A percentile compares a stretch with the other conserved stretches of the same genome.
phyloP scores from a whole-genome alignment of 1,140 invertebrate species.

The Bombus impatiens region DNA sequence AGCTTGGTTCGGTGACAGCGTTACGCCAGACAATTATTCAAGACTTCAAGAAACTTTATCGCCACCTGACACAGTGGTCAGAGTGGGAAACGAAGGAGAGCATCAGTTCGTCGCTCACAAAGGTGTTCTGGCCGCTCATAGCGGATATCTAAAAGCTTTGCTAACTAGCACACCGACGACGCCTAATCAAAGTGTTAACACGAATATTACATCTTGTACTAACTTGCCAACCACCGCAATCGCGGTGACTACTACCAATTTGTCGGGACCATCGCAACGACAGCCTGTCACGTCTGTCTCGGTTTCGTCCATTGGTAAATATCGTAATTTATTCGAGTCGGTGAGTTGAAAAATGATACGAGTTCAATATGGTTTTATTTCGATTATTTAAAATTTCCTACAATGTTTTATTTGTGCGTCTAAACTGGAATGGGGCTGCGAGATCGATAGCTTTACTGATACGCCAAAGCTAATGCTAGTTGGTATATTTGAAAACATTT shows the following conservation, averaged over 20 bases:
- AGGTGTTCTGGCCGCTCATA: slow-evolving; percentile 86
- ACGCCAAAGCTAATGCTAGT: too few species aligned
- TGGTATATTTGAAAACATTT: too few species aligned
- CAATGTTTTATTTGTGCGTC: too few species aligned
- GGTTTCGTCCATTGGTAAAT: slow-evolving; percentile 80
- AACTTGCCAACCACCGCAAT: slow-evolving; percentile 29
- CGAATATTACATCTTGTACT: slow-evolving; percentile 9
- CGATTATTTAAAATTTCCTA: too few species aligned
- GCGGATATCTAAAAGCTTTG: slow-evolving; percentile 84
- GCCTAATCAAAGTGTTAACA: slow-evolving; percentile 21
- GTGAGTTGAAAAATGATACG: too few species aligned
- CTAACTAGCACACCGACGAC: slow-evolving; percentile 47
- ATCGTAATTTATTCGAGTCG: slow-evolving; percentile 6
- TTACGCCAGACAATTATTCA: slow-evolving; percentile 70
- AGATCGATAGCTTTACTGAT: too few species aligned
- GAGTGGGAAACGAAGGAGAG: slow-evolving; percentile 85
- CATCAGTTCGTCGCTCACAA: slow-evolving; percentile 87
- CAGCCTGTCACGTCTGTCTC: slow-evolving; percentile 75
- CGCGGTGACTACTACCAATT: slow-evolving; percentile 33
- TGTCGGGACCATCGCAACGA: slow-evolving; percentile 39
- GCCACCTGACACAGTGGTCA: slow-evolving; percentile 85
- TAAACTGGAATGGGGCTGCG: too few species aligned
- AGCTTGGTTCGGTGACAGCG: slow-evolving; percentile 84
- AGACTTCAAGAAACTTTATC: slow-evolving; percentile 76
- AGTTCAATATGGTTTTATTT: too few species aligned